phyloP scores from a whole-genome alignment of 2,113 vertebrate species.

The Alectura lathami region DNA sequence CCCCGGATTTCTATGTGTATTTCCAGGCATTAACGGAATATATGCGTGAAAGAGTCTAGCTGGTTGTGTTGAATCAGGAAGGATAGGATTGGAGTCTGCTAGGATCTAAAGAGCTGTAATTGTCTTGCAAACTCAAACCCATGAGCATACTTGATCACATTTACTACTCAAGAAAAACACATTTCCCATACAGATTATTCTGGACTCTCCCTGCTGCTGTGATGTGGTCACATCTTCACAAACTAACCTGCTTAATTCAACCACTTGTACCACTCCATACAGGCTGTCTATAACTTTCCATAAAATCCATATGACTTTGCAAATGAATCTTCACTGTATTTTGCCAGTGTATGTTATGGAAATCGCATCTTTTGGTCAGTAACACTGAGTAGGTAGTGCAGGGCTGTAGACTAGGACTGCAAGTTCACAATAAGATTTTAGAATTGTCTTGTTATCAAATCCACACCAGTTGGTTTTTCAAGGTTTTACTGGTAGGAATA shows the following conservation, averaged over 20 bases:
- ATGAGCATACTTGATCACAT: not conserved
- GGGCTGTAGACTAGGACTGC: not conserved
- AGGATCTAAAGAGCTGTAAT: not conserved
- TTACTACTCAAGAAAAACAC: not conserved
- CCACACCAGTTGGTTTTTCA: not conserved
- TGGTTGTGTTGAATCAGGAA: not conserved
- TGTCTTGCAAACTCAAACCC: not conserved
- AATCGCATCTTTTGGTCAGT: not conserved
- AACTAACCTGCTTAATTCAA: not conserved
- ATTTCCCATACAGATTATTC: not conserved
- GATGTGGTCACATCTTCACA: not conserved
- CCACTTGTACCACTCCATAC: not conserved
- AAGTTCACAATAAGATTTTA: not conserved
- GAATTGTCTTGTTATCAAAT: not conserved
- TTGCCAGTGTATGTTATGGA: not conserved
- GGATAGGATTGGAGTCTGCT: not conserved
- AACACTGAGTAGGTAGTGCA: not conserved
- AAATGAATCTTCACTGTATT: not conserved
- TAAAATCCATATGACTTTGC: not conserved
- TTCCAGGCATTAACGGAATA: not conserved
- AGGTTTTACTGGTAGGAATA: not conserved
- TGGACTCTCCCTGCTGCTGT: not conserved
- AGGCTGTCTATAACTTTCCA: not conserved
- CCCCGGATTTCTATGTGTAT: not conserved
- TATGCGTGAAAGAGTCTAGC: not conserved